These are phyloP conservation scores for Meriones psammophilus DNA, from an alignment of 2,797 vertebrate genomes.

Conservation along the genomic window DNA sequence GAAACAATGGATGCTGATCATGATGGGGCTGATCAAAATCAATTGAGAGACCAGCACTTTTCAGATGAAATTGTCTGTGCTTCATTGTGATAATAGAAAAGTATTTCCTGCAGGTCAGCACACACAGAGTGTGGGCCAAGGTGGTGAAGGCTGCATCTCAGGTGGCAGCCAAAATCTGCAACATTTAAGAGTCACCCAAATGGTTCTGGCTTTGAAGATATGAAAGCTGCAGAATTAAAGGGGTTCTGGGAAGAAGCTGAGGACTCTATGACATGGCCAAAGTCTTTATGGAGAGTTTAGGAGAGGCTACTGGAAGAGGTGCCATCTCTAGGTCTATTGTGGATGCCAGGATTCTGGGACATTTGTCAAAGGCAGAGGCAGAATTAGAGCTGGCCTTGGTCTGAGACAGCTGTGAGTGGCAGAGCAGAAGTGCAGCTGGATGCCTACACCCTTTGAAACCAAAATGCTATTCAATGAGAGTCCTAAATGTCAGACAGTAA, in stretches of 20 bases:
- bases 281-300: neutral
- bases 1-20: neutral
- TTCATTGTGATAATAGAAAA: neutral
- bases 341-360: neutral
- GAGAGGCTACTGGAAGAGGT: neutral
- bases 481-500: neutral
- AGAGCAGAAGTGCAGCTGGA: neutral
- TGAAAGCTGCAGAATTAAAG: neutral
- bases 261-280: no score
- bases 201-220: neutral
- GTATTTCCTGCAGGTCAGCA: neutral
- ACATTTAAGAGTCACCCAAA: neutral
- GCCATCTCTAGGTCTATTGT: neutral
- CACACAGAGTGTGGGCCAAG: neutral
- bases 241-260: no score
- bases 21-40: neutral
- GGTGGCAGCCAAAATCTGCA: neutral
- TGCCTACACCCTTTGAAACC: neutral
- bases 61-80: neutral
- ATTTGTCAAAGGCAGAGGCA: neutral
- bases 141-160: neutral
- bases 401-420: neutral
- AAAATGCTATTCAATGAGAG: neutral
- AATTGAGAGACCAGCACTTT: neutral
- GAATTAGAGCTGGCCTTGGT: neutral